Conservation (phyloP, 64 coral and sea anemone species). For the Acropora tenuis region DNA sequence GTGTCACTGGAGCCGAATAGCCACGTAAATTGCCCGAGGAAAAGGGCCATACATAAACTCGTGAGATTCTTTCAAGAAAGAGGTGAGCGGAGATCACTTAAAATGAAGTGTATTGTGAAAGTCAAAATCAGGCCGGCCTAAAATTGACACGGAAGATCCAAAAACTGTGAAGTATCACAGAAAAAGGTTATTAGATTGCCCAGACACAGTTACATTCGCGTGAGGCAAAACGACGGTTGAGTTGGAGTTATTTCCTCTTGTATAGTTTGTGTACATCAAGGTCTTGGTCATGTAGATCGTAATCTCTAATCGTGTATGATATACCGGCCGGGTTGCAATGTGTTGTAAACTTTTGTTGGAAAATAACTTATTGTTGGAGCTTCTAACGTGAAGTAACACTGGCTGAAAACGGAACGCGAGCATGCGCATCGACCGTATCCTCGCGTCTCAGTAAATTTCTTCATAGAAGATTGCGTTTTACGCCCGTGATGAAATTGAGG, state of each 20-base stretch:
- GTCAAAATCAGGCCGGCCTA: constrained; percentile 11
- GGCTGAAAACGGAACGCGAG: too few relatives aligned
- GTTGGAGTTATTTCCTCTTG: not conserved
- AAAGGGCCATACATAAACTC: constrained; percentile 78
- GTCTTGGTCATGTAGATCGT: constrained; percentile 40
- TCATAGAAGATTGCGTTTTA: too few relatives aligned
- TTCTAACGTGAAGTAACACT: constrained; percentile 28
- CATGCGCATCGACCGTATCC: too few relatives aligned
- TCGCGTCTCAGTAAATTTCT: too few relatives aligned
- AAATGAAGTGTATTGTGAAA: constrained; percentile 36
- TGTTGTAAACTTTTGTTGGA: constrained; percentile 61
- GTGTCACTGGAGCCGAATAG: constrained; percentile 64
- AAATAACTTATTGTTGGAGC: constrained; percentile 50
- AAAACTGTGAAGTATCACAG: constrained; percentile 33
- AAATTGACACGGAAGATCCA: constrained; percentile 47
- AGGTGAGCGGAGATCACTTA: constrained; percentile 67
- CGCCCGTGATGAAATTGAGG: too few relatives aligned
- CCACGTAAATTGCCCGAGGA: constrained; percentile 78
- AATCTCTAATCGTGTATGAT: constrained; percentile 50
- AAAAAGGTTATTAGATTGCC: not conserved
- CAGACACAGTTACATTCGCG: not conserved
- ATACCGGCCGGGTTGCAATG: constrained; percentile 23
- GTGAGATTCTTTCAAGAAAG: constrained; percentile 93
- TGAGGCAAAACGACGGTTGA: not conserved
- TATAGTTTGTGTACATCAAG: constrained; percentile 75